Evolutionary conservation across 1,140 invertebrate genomes (phyloP), one percentile per base, ranked within the genome.

Genomic region (Coenobita brevimanus): DNA sequence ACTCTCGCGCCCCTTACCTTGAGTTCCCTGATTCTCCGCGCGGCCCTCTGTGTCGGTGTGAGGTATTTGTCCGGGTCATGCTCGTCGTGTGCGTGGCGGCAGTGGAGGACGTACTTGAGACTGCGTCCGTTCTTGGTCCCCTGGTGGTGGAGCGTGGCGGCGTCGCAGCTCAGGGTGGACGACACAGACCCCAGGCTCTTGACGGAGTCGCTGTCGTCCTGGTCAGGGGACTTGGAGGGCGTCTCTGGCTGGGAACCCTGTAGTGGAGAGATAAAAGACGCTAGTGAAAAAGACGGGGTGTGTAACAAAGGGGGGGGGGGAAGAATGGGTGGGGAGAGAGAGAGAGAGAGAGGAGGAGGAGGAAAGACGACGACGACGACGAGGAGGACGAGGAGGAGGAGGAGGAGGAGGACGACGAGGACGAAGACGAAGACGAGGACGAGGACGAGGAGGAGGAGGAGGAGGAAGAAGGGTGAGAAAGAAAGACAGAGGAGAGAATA

Each of bases 1-100:
- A n/a, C n/a, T n/a, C n/a, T n/a, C n/a, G n/a, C n/a, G 46, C 46
- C 46, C 54, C 79, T 92, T 90, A 94, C 94, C 92, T 94, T 94
- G 46, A 95, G 92, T 78, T 95, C 95, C 71, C 95, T 94, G 27
- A 97, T 95, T 92, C 97, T 96, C 90, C 95, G 94, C 91, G 96
- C 95, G 8, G 96, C 96, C 89, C 96, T 93, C 92, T 97, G 97
- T 0, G 97, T 97, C 2, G 97, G 97, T 57, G 97, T 97, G 36
- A 97, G 93, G 92, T 97, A 97, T 91, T 97, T 96, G 71, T 96
- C 95, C 13, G 94, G 95, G 79, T 95, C 94, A 46, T 95, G 94
- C 50, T 95, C 94, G 0, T 94, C 95, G n/a, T 95, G 94, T 92
- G 96, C 95, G 89, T 95, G 95, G 17, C 95, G 96, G 92, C 96